Percentiles rank a stretch among this genome's conserved stretches.
These are phyloP conservation scores for Rhizoglyphus robini DNA, from an alignment of 1,140 invertebrate species.

Conservation along the genomic window DNA sequence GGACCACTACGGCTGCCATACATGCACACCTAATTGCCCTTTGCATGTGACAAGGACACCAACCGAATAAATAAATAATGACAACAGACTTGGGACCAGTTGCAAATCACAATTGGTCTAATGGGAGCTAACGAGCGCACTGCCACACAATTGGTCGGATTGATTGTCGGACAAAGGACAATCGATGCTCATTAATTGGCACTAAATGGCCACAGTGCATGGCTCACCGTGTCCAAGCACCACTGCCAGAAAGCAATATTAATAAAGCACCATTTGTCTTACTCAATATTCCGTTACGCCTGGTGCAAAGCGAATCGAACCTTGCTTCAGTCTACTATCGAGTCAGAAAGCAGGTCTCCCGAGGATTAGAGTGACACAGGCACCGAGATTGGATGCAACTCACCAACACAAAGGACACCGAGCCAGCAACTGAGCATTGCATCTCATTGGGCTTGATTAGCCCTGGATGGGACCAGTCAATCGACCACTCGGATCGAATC, in stretches of 20 bases:
- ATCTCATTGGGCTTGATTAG: conserved; percentile 13
- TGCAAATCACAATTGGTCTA: not conserved
- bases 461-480: not conserved
- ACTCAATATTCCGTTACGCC: conserved; percentile 8
- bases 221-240: too few species aligned
- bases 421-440: too few species aligned
- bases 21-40: not conserved
- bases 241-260: conserved; percentile 7
- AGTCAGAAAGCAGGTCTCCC: not conserved
- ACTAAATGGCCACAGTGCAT: too few species aligned
- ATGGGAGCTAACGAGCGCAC: not conserved
- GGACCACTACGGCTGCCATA: too few species aligned
- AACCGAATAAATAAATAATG: conserved; percentile 9
- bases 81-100: not conserved
- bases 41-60: not conserved
- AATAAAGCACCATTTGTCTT: conserved; percentile 1
- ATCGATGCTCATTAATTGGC: conserved; percentile 12
- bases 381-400: too few species aligned
- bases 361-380: too few species aligned
- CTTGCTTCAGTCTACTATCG: not conserved
- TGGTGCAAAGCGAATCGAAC: not conserved
- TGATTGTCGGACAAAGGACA: not conserved
- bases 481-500: too few species aligned
- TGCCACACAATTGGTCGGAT: not conserved
- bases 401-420: too few species aligned